Evolutionary conservation across 2,113 vertebrate genomes (phyloP).

Genomic region (Ceyx melanurus): DNA sequence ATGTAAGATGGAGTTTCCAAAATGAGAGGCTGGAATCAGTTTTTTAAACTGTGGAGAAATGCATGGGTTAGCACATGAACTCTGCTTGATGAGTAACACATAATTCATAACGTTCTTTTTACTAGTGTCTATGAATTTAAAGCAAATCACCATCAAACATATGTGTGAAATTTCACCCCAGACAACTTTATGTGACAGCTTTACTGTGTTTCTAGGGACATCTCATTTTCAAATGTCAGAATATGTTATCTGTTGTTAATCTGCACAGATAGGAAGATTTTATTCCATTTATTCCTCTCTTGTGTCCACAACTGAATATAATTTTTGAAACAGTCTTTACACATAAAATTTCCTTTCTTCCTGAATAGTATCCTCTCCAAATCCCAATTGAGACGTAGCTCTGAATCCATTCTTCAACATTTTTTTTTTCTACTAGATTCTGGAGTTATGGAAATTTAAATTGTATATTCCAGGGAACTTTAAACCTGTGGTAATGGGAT

Average conservation of each 20-base stretch:
- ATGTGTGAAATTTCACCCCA: neutral
- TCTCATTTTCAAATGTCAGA: neutral
- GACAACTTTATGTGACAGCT: neutral
- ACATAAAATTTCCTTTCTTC: neutral
- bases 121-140: neutral
- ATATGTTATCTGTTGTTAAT: neutral
- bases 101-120: neutral
- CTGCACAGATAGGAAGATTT: neutral
- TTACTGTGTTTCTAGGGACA: neutral
- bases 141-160: neutral
- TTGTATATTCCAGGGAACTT: neutral
- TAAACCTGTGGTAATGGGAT: neutral
- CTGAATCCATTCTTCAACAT: neutral
- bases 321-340: neutral
- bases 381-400: neutral
- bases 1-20: neutral
- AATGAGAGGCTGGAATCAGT: neutral
- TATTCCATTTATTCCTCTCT: neutral
- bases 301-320: neutral
- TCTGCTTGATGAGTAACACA: neutral
- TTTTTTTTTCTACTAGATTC: neutral
- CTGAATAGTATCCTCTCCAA: neutral
- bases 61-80: neutral
- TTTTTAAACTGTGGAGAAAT: neutral
- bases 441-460: neutral